Evolutionary conservation across 2,113 vertebrate species (phyloP), one percentile per base, ranked within the genome.

Genomic region (Marmota monax): DNA sequence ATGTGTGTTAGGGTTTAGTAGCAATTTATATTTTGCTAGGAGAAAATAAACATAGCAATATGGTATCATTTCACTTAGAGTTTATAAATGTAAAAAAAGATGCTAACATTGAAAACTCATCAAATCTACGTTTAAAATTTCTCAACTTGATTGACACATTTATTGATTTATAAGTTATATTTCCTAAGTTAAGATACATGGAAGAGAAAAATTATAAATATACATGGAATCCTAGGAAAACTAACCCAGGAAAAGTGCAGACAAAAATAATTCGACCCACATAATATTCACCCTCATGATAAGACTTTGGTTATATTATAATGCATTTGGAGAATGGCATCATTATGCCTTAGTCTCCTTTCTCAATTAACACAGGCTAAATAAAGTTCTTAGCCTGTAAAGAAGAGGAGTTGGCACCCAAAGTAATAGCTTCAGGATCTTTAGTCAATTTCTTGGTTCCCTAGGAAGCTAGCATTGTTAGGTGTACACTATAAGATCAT

Each of bases 11-110:
- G 39, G 56, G 29, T 25, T 90, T 65, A 93, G 34, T n/a, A 25
- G 4, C 84, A 92, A 95, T 93, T 94, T 74, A 42, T 84, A 92
- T 20, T 79, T 56, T 80, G 22, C 92, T 69, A 72, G 45, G 18
- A 86, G 45, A 51, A 94, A 92, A 79, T 82, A 89, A 78, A 32
- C 79, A 88, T 14, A 74, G 61, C 23, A 23, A 48, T 51, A 76
- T 25, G 4, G 2, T 86, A 42, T n/a, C 58, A 72, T 89, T 67
- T 89, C 9, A 63, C 23, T 70, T 74, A 67, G 20, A 56, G 17
- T 88, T 92, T 84, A 53, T 34, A 92, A 93, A 85, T 95, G 12
- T 48, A 73, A n/a, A 61, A 74, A 65, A 88, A 63, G 5, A 83
- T 77, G 16, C 10, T 70, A 88, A 94, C 25, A 93, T 10, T 77